Evolutionary conservation across 2,113 vertebrate species (phyloP), one percentile per base, ranked within the genome.

Genomic region (Patagioenas fasciata): DNA sequence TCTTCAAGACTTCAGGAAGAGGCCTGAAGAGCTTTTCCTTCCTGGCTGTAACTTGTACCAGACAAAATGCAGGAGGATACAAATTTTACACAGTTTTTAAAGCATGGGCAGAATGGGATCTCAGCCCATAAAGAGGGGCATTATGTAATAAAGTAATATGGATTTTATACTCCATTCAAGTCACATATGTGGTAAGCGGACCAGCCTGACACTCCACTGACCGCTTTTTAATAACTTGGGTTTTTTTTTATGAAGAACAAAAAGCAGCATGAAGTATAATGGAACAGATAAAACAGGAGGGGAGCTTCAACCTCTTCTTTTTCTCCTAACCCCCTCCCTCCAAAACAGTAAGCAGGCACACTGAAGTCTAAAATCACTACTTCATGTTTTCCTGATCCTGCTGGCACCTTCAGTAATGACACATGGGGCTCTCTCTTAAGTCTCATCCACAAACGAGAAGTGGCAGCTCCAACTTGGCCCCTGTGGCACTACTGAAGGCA

Each of bases 381-480:
- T 67, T 48, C 9, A 18, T 23, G 2, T 44, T 58, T 73, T 65
- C 61, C 34, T 65, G 31, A 73, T 31, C 20, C 15, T 71, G 21
- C 34, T 75, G 38, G 34, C 28, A 74, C 13, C 51, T 90, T 80
- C 61, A 70, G 1, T 1, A 0, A 44, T 34, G 40, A 56, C 51
- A 71, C 32, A 18, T 2, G 2, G 28, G 51, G 5, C 38, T 74
- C n/a, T 64, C 26, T 31, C 31, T 54, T 50, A 65, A 65, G 16
- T 84, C 57, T 24, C n/a, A 61, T 15, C 21, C 38, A 28, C 31
- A 70, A 60, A 58, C 3, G 32, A 84, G 47, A 56, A 44, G 34
- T 0, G 0, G 56, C 32, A 65, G 51, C 26, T 58, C 20, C 56
- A 75, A 40, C 18, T 67, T 2, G 0, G 44, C 53, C 53, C 40